These are phyloP conservation scores for Chaunax sp. DNA, from an alignment of 2,797 vertebrate species.

Conservation along the genomic window DNA sequence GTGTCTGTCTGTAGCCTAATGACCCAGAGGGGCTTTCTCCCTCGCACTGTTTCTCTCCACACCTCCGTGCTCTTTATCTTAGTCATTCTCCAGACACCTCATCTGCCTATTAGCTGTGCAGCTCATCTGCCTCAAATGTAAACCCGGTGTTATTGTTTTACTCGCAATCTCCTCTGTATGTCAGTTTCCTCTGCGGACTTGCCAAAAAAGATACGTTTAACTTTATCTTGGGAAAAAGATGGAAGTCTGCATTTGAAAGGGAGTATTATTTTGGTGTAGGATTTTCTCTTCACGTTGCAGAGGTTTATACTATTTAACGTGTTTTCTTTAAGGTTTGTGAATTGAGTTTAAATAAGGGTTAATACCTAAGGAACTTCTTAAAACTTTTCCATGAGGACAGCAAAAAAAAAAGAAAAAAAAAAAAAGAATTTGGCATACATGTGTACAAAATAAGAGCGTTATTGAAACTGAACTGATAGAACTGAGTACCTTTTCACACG, in stretches of 20 bases:
- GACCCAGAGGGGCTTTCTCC: slow-evolving; percentile 66
- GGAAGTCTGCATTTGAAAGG: slow-evolving; percentile 52
- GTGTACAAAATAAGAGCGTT: slow-evolving; percentile 46
- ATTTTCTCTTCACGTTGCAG: slow-evolving; percentile 59
- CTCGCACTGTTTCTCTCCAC: slow-evolving; percentile 28
- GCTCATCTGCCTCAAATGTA: slow-evolving; percentile 40
- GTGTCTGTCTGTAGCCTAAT: slow-evolving; percentile 76
- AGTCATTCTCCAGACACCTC: slow-evolving; percentile 29
- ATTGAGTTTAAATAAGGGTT: slow-evolving; percentile 62
- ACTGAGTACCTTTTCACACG: slow-evolving; percentile 44
- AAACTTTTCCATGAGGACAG: slow-evolving; percentile 38
- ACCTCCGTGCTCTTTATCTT: slow-evolving; percentile 48
- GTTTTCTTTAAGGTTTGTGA: slow-evolving; percentile 58
- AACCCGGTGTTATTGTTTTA: slow-evolving; percentile 36
- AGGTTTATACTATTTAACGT: slow-evolving; percentile 69
- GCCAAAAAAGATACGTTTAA: slow-evolving; percentile 49
- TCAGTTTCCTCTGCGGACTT: slow-evolving; percentile 39
- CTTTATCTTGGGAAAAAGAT: slow-evolving; percentile 56
- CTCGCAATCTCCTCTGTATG: slow-evolving; percentile 30
- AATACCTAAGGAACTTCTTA: slow-evolving; percentile 52
- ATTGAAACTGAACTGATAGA: slow-evolving; percentile 41
- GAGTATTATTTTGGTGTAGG: slow-evolving; percentile 64
- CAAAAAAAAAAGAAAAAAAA: slow-evolving; percentile 10
- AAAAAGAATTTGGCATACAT: slow-evolving; percentile 24
- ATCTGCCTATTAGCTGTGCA: slow-evolving; percentile 32